A percentile compares a stretch with the other conserved stretches of the same genome.
These are phyloP conservation scores for Pachycephala philippinensis DNA, from an alignment of 2,113 vertebrate species.

Conservation along the genomic window DNA sequence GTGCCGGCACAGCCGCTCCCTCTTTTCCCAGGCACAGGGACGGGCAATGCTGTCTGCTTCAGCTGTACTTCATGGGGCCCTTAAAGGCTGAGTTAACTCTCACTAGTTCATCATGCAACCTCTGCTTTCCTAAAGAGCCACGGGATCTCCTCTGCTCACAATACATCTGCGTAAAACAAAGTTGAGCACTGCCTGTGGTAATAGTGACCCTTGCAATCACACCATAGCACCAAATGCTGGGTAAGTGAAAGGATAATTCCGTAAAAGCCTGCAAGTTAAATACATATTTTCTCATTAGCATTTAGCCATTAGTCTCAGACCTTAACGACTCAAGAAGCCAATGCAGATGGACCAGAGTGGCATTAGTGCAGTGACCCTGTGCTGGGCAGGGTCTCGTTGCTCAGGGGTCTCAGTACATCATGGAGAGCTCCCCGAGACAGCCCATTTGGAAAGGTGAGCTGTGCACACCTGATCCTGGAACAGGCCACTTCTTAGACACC, in stretches of 20 bases:
- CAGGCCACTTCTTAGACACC: background rate
- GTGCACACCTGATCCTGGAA: background rate
- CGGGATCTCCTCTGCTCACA: background rate
- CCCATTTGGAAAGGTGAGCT: background rate
- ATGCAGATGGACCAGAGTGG: fast-evolving
- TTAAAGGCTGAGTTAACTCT: slow-evolving; percentile 37
- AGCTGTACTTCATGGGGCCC: background rate
- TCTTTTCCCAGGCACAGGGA: background rate
- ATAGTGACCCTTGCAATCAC: background rate
- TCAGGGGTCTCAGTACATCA: fast-evolving
- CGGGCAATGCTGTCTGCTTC: background rate
- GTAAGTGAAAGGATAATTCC: background rate
- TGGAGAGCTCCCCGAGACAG: background rate
- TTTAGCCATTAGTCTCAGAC: background rate
- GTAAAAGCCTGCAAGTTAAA: background rate
- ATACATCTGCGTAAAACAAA: background rate
- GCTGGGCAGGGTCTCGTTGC: background rate
- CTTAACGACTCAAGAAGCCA: background rate
- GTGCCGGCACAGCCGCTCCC: background rate
- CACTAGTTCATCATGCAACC: background rate
- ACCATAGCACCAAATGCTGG: background rate
- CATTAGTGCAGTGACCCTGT: background rate
- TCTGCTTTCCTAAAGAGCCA: background rate
- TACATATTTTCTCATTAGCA: background rate
- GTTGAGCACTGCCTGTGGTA: background rate